Evolutionary conservation across 2,113 vertebrate genomes (phyloP), one percentile per base, ranked within the genome.

Genomic region (Notiomystis cincta): DNA sequence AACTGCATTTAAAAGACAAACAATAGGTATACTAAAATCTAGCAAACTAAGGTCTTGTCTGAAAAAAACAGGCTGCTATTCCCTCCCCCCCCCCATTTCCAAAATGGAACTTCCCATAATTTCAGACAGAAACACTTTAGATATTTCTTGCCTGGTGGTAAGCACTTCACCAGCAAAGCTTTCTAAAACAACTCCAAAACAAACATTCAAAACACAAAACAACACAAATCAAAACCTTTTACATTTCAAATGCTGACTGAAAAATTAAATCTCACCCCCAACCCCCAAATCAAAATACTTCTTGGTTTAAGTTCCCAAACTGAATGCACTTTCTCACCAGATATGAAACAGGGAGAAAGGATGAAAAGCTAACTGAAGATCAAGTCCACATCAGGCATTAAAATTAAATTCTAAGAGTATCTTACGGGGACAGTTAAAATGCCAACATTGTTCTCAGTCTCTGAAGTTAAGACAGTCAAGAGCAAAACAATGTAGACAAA

Each of bases 71-170:
- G 31, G 37, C 40, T 69, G n/a, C 16, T 84, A 7, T 57, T 70
- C 54, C 13, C 11, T 58, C 13, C 11, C 4, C 7, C 5, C 3
- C 0, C 0, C 27, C 30, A 47, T 27, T 3, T 20, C 50, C 31
- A 42, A 78, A 96, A 89, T 8, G 33, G 37, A 90, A 73, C 22
- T 64, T 47, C 21, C 17, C 2, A 3, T 4, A 27, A 71, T 13
- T 80, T 37, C 31, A 31, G 37, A 25, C 45, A 82, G 30, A 85
- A 84, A 72, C 42, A 38, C 22, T 35, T 58, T 8, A 48, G 35
- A 14, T 62, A 51, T 45, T 65, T 69, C 73, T 87, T 60, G 15
- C 14, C 48, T 47, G 45, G 13, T 6, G 47, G 33, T 11, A 48
- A 79, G 45, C 22, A 45, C 37, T 78, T 92, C 28, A 60, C 40